Evolutionary conservation across 2,113 vertebrate genomes (phyloP).

Genomic region (Chlamydotis undulata): DNA sequence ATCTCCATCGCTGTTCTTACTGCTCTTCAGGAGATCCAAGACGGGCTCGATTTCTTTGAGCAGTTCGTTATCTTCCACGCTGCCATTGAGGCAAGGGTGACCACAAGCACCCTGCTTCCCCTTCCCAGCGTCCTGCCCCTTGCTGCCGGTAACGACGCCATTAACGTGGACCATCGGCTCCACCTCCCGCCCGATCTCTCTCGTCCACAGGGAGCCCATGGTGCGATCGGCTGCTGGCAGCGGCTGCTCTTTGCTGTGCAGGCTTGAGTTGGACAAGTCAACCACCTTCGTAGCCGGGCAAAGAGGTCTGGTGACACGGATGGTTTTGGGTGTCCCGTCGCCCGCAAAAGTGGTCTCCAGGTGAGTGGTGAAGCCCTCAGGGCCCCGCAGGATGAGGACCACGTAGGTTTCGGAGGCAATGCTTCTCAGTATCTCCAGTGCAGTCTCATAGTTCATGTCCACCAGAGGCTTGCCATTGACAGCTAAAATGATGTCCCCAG

Average conservation of each 20-base stretch:
- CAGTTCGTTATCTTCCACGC: constrained; percentile 85
- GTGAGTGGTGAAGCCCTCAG: constrained; percentile 95
- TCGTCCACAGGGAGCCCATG: constrained; percentile 74
- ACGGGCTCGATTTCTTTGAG: constrained; percentile 93
- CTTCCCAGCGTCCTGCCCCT: constrained; percentile 67
- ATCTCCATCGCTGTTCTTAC: constrained; percentile 78
- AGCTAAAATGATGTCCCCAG: constrained; percentile 93
- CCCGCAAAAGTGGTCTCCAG: constrained; percentile 92
- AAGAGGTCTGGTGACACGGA: constrained; percentile 89
- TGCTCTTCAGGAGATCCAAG: constrained; percentile 85
- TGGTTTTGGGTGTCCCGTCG: constrained; percentile 90
- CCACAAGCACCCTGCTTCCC: constrained; percentile 54
- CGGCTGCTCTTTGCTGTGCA: constrained; percentile 79
- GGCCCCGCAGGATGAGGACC: constrained; percentile 93
- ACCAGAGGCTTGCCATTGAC: constrained; percentile 94
- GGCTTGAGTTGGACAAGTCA: constrained; percentile 78
- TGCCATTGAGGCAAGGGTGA: constrained; percentile 76
- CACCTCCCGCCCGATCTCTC: constrained; percentile 59
- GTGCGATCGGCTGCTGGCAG: constrained; percentile 59
- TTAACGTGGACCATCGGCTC: constrained; percentile 66
- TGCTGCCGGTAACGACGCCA: constrained; percentile 40
- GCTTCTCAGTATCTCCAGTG: constrained; percentile 90
- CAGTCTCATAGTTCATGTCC: constrained; percentile 89
- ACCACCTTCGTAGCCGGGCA: constrained; percentile 71
- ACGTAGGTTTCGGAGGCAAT: constrained; percentile 90